Base-by-base conservation (phyloP, 2,797 vertebrate genomes). In the Lindbergichthys nudifrons region DNA sequence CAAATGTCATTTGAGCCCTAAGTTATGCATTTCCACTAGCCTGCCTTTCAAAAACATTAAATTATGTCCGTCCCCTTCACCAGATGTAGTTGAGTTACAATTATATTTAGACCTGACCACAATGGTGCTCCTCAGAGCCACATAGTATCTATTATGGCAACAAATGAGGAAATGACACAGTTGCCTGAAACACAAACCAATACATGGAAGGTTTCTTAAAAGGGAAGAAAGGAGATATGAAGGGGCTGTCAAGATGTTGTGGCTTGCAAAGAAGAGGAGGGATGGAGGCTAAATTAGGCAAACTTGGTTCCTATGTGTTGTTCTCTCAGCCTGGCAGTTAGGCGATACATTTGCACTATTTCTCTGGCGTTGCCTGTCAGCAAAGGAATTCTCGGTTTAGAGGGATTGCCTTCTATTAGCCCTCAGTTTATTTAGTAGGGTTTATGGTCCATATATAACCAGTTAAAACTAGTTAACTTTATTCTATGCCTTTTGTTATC, bases 321-420 rank as follows among this genome's bases (percentile, higher is more conserved):
- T 53, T 68, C 45, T 58, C 19, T 50, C 71, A 26, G 66, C 47
- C 54, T 32, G 79, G 53, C 83, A 82, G 84, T 70, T 77, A 48
- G 58, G 18, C 1, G 77, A 85, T 86, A 84, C 42, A 87, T 91
- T 80, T 88, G 80, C 79, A 84, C 69, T 70, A 72, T 84, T 67
- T 51, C 67, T 67, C 54, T 72, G 70, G 70, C 6, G 46, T 85
- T 36, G 72, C 63, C 54, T 66, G 48, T 79, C 77, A 66, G 62
- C 14, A 65, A 60, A 84, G 65, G 32, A 76, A 75, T 86, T 77
- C 76, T 71, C 76, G 3, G 5, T 82, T 78, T 67, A 74, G 39
- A 77, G 14, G 19, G 53, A 57, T 81, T 73, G 53, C 45, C 62
- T 61, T 56, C 59, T 46, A 76, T 73, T 71, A 59, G 5, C 51